Conservation (phyloP, 1,140 invertebrate genomes). For the Caenorhabditis elegans region DNA sequence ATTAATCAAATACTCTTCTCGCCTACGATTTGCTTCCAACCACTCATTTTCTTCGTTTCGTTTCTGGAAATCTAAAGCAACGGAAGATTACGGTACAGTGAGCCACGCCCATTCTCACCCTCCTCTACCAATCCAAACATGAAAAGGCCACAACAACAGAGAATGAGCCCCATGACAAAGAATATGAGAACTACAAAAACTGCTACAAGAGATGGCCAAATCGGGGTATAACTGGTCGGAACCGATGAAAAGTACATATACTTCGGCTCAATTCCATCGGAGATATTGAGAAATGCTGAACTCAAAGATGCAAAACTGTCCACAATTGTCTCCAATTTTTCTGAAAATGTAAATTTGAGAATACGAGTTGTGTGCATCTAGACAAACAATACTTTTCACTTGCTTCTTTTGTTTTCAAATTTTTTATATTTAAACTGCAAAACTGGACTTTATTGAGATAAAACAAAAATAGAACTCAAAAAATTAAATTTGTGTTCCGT, state of each 20-base stretch:
- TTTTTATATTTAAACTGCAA: too few relatives aligned
- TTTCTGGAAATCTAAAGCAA: conserved; percentile 6
- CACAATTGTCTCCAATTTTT: too few relatives aligned
- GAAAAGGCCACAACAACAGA: neutral
- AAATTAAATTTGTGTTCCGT: too few relatives aligned
- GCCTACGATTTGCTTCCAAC: neutral
- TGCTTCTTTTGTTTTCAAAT: too few relatives aligned
- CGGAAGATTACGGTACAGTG: neutral
- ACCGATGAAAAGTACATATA: neutral
- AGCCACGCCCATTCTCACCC: neutral
- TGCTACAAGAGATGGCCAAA: neutral
- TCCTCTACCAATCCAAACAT: neutral
- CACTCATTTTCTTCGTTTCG: neutral
- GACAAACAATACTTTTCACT: too few relatives aligned
- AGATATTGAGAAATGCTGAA: too few relatives aligned
- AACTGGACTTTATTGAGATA: too few relatives aligned
- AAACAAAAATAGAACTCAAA: too few relatives aligned
- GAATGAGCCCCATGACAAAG: neutral
- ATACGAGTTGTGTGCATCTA: too few relatives aligned
- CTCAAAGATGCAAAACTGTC: too few relatives aligned
- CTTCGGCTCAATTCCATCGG: neutral
- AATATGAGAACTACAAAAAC: neutral
- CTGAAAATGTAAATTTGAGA: too few relatives aligned
- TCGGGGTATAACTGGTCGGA: neutral
- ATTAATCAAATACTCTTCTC: neutral